Conservation (phyloP, 2,797 vertebrate species). For the Lacerta viridis region DNA sequence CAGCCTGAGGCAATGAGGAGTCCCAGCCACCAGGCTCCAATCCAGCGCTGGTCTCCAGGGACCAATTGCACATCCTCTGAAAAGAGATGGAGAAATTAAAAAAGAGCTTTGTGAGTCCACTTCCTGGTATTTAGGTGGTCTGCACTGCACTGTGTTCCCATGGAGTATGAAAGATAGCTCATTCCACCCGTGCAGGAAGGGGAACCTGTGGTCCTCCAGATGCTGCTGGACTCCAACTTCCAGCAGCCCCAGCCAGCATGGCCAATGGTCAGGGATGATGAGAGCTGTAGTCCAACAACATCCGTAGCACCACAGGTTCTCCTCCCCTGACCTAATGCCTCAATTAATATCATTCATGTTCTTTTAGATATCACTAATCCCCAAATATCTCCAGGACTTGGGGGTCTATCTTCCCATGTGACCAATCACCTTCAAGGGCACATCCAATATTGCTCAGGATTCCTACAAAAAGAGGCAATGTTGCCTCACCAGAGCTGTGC, state of each 20-base stretch:
- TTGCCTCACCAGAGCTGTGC: neutral
- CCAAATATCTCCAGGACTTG: neutral
- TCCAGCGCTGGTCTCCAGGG: conserved; percentile 91
- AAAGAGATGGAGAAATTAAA: conserved; percentile 50
- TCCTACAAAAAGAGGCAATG: neutral
- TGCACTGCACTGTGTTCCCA: no score
- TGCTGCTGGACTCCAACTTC: no score
- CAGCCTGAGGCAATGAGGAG: conserved; percentile 87
- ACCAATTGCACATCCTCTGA: conserved; percentile 81
- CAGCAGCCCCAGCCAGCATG: neutral
- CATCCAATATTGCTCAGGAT: neutral
- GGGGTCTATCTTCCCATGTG: neutral
- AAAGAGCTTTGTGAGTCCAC: neutral
- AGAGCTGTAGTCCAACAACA: neutral
- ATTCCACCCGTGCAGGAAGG: neutral
- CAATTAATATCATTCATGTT: neutral
- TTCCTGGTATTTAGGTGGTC: neutral
- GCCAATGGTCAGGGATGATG: neutral
- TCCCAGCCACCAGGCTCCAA: conserved; percentile 98
- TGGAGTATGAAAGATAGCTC: neutral
- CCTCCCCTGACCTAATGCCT: neutral
- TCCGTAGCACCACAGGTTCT: neutral
- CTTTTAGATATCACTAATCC: neutral
- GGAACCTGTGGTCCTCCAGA: no score
- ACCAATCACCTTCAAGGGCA: neutral